Evolutionary conservation across 2,797 vertebrate species (phyloP).

Genomic region (Pygocentrus nattereri): DNA sequence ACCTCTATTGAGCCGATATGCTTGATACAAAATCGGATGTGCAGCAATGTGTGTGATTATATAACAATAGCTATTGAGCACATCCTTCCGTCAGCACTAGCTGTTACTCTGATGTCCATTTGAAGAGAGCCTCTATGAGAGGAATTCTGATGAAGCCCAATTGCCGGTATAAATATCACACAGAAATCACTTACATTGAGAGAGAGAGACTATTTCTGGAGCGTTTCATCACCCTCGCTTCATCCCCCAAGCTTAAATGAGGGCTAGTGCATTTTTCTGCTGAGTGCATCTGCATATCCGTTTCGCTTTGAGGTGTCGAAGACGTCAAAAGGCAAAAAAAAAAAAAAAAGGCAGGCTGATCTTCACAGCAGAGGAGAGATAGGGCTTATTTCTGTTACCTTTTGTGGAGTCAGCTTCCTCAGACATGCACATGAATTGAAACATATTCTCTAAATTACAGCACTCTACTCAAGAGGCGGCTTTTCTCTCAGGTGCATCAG

Average conservation of each 20-base stretch:
- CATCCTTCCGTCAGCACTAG: background rate
- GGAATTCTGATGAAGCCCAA: conserved; percentile 22
- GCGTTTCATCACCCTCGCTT: conserved; percentile 39
- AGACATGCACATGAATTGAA: conserved; percentile 26
- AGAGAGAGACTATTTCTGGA: conserved; percentile 19
- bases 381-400: conserved; percentile 39
- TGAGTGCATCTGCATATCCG: conserved; percentile 17
- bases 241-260: conserved; percentile 26
- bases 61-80: conserved; percentile 10
- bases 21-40: background rate
- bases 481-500: background rate
- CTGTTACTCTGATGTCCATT: conserved; percentile 1
- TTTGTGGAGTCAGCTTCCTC: conserved; percentile 23
- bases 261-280: conserved; percentile 14
- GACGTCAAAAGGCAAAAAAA: conserved; percentile 15
- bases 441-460: background rate
- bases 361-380: conserved; percentile 27
- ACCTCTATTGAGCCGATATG: background rate
- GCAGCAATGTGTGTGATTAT: conserved; percentile 2
- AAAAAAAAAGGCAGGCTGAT: conserved; percentile 4
- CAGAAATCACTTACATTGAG: background rate
- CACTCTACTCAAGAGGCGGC: background rate
- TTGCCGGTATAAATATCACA: conserved; percentile 23
- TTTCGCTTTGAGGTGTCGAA: conserved; percentile 23
- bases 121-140: conserved; percentile 20